Evolutionary conservation across 2,113 vertebrate species (phyloP).

Genomic region (Pterocles burchelli): DNA sequence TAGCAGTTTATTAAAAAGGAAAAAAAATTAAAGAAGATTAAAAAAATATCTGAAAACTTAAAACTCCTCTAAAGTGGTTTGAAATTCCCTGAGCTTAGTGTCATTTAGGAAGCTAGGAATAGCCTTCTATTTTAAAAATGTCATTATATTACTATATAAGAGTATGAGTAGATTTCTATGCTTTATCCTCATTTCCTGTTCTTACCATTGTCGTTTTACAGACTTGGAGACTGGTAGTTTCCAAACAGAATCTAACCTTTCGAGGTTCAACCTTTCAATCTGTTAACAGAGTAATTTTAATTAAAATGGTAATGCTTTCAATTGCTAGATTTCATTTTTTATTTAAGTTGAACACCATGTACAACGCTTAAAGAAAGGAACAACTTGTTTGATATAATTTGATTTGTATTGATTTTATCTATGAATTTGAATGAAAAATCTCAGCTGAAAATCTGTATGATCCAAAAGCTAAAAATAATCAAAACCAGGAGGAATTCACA

Average conservation of each 20-base stretch:
- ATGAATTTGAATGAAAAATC: not conserved
- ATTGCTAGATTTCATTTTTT: not conserved
- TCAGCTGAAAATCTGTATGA: not conserved
- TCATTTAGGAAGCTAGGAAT: not conserved
- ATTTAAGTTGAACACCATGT: not conserved
- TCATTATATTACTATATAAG: not conserved
- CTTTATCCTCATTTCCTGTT: not conserved
- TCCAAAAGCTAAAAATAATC: not conserved
- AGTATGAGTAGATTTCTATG: not conserved
- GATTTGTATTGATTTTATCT: not conserved
- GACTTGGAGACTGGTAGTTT: not conserved
- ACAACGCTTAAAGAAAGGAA: not conserved
- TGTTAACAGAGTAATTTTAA: not conserved
- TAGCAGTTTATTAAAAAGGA: not conserved
- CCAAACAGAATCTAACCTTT: not conserved
- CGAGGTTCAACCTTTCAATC: not conserved
- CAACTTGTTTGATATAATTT: not conserved
- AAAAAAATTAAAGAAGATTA: not conserved
- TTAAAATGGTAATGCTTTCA: constrained; percentile 13
- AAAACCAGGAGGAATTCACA: not conserved
- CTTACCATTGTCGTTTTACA: not conserved
- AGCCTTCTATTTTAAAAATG: not conserved
- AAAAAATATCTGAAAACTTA: not conserved
- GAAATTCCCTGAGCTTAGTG: not conserved
- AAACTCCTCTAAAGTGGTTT: not conserved